Evolutionary conservation across 2,797 vertebrate species (phyloP).

Genomic region (Bufotes viridis): DNA sequence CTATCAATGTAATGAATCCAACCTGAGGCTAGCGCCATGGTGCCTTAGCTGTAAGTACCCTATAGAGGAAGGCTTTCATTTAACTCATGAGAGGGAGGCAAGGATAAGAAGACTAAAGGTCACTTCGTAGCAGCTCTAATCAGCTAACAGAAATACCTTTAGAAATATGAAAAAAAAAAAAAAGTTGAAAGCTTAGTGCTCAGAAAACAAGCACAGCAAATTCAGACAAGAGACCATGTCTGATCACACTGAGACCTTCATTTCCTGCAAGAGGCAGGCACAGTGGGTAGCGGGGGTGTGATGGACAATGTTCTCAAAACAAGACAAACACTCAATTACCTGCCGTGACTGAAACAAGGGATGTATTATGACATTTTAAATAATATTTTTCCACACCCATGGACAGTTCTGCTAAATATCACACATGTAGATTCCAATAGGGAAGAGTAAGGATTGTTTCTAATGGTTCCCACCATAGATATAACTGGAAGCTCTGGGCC

Average conservation of each 20-base stretch:
- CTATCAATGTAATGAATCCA: conserved; percentile 86
- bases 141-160: conserved; percentile 72
- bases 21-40: conserved; percentile 79
- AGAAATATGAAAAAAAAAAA: conserved; percentile 62
- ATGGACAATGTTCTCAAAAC: conserved; percentile 46
- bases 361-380: neutral
- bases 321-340: neutral
- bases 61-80: conserved; percentile 79
- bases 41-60: conserved; percentile 74
- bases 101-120: conserved; percentile 77
- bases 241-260: conserved; percentile 65
- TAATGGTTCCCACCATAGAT: neutral
- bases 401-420: neutral
- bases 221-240: conserved; percentile 69
- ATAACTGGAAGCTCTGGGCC: neutral
- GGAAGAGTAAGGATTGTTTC: neutral
- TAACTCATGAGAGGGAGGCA: conserved; percentile 79
- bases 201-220: conserved; percentile 72
- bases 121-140: conserved; percentile 78
- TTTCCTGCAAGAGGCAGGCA: conserved; percentile 67
- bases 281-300: conserved; percentile 32
- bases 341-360: conserved; percentile 20
- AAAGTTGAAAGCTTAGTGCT: conserved; percentile 69
- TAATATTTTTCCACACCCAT: neutral
- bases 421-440: neutral